These are phyloP conservation scores for Dunckerocampus dactyliophorus DNA, from an alignment of 2,113 vertebrate genomes.

Conservation along the genomic window DNA sequence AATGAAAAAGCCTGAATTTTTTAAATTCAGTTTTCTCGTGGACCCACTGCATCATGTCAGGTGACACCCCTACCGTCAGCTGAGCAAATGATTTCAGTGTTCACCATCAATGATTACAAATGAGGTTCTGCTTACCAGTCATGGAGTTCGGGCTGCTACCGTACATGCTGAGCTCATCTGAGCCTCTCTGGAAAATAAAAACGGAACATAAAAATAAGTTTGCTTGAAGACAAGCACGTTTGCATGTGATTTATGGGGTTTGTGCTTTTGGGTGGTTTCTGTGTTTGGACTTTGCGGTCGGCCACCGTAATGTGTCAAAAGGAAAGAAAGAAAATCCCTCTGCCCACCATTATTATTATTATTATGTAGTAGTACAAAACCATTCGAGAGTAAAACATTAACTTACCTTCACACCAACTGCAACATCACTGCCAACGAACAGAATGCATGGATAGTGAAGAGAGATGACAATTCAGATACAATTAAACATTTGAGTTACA, in stretches of 20 bases:
- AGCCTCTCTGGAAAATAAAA: slow-evolving; percentile 84
- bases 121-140: slow-evolving; percentile 78
- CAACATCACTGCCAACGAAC: slow-evolving; percentile 60
- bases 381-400: not conserved
- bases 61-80: too few relatives aligned
- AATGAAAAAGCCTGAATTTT: too few relatives aligned
- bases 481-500: not conserved
- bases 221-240: not conserved
- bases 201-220: not conserved
- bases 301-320: not conserved
- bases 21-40: too few relatives aligned
- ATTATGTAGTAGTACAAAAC: not conserved
- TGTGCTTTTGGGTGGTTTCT: too few relatives aligned
- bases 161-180: slow-evolving; percentile 97
- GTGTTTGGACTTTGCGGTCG: too few relatives aligned
- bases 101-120: not conserved
- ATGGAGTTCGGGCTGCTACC: slow-evolving; percentile 87
- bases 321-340: not conserved
- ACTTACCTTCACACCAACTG: slow-evolving; percentile 66
- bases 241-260: too few relatives aligned
- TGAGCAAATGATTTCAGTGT: not conserved
- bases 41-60: too few relatives aligned
- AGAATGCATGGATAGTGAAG: not conserved
- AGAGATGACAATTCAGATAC: not conserved
- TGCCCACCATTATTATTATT: not conserved